Evolutionary conservation across 1,140 invertebrate species (phyloP).

Genomic region (Drosophila simulans): DNA sequence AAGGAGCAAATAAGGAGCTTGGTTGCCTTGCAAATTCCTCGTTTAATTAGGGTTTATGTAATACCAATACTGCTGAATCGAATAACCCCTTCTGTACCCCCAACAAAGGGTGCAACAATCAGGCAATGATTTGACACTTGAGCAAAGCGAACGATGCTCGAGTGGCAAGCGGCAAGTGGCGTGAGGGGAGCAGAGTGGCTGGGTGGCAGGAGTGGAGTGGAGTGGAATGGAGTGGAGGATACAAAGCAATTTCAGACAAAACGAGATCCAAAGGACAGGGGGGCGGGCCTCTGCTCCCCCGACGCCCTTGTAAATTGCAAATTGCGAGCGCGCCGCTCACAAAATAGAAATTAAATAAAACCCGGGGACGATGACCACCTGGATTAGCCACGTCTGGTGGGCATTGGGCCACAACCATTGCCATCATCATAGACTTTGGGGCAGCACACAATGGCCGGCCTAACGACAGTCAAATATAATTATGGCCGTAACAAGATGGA

Average conservation of each 20-base stretch:
- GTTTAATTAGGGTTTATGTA: too few species aligned
- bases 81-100: neutral
- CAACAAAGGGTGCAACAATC: conserved; percentile 26
- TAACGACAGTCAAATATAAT: conserved; percentile 80
- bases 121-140: conserved; percentile 70
- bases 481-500: conserved; percentile 75
- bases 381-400: conserved; percentile 61
- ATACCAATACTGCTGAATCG: neutral
- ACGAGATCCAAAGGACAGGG: conserved; percentile 33
- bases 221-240: conserved; percentile 17
- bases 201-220: conserved; percentile 4
- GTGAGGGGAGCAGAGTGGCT: neutral
- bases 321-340: conserved; percentile 2
- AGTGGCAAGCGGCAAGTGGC: conserved; percentile 13
- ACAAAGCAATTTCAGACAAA: conserved; percentile 59
- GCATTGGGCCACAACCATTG: conserved; percentile 29
- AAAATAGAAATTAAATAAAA: conserved; percentile 71
- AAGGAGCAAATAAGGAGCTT: too few species aligned
- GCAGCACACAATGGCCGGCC: conserved; percentile 39
- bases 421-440: conserved; percentile 17
- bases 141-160: conserved; percentile 52
- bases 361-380: conserved; percentile 63
- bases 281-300: conserved; percentile 1
- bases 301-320: conserved; percentile 34
- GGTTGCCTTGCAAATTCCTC: too few species aligned